Percentiles rank a stretch among this genome's conserved stretches.
Evolutionary conservation across 2,797 vertebrate species (phyloP).

Genomic region (Microctenopoma steveboyesi): DNA sequence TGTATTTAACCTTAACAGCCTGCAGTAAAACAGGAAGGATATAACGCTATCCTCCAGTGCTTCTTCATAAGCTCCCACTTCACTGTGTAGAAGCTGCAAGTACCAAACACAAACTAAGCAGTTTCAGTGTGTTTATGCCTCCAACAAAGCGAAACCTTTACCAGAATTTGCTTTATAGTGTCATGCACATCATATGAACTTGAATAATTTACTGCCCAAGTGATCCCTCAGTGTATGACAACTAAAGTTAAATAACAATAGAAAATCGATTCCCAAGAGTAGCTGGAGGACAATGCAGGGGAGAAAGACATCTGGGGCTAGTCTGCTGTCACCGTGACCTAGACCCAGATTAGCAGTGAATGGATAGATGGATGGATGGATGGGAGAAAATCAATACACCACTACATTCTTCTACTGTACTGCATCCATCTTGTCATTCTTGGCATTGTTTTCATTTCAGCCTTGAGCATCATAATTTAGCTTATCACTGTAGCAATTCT

Average conservation of each 20-base stretch:
- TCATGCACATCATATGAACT: slow-evolving; percentile 22
- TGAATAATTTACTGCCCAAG: slow-evolving; percentile 35
- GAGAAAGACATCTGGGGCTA: slow-evolving; percentile 6
- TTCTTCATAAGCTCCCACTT: slow-evolving; percentile 20
- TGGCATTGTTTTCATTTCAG: not conserved
- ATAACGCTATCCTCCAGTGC: slow-evolving; percentile 15
- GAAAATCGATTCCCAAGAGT: slow-evolving; percentile 31
- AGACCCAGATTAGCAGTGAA: not conserved
- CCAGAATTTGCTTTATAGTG: slow-evolving; percentile 16
- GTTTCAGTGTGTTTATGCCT: not conserved
- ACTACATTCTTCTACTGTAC: slow-evolving; percentile 2
- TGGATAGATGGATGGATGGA: slow-evolving; percentile 18
- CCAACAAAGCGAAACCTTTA: not conserved
- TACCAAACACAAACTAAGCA: slow-evolving; percentile 1
- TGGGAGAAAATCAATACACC: slow-evolving; percentile 32
- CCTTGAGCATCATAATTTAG: not conserved
- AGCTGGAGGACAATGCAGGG: slow-evolving; percentile 4
- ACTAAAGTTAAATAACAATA: slow-evolving; percentile 56
- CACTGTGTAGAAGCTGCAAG: slow-evolving; percentile 20
- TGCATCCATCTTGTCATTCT: slow-evolving; percentile 3
- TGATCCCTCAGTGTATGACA: slow-evolving; percentile 12
- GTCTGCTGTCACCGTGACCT: slow-evolving; percentile 14
- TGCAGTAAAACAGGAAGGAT: slow-evolving; percentile 37
- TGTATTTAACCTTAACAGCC: slow-evolving; percentile 36
- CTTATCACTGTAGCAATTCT: slow-evolving; percentile 10